Base-by-base conservation (phyloP, 2,113 vertebrate genomes). In the Silurus glanis region DNA sequence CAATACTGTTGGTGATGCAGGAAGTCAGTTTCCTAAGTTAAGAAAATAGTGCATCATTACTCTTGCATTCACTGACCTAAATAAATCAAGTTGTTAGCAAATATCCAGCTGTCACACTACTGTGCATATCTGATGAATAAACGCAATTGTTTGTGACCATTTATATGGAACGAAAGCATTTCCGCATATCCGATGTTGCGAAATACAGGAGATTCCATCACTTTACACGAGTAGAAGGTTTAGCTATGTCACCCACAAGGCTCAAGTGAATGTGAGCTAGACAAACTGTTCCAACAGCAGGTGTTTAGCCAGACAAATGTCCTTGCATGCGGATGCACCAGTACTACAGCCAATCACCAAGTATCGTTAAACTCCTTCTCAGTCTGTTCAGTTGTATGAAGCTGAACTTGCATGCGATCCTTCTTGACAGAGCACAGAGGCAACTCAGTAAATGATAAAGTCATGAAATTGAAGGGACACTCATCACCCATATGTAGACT, bases 181-280 rank as follows among this genome's bases (percentile, higher is more conserved):
- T 67, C 64, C 10, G 13, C 64, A 25, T 67, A 25, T 67, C n/a
- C 10, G 62, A 5, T 9, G 61, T 23, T 64, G 61, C n/a, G 21
- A 9, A 7, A 64, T 14, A 14, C 64, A 67, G 64, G 12, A 28
- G 3, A 67, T 67, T 28, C 7, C n/a, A 25, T 25, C n/a, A 25
- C n/a, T 67, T 67, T 13, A 67, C 66, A 28, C n/a, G 3, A 23
- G 21, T 9, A 23, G n/a, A 28, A 10, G 13, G 1, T 67, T 67
- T 28, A 67, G n/a, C n/a, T 67, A n/a, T n/a, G 64, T 66, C 64
- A 67, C 4, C 64, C 12, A 67, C n/a, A 28, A 4, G 37, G 37
- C 37, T 66, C 64, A 66, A 69, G 66, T 51, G 45, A 12, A 78
- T 78, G 21, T 78, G 51, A 78, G 72, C 47, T n/a, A 75, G 45